Base-by-base conservation (phyloP, 2,888 invertebrate genomes). In the Timandra comae region DNA sequence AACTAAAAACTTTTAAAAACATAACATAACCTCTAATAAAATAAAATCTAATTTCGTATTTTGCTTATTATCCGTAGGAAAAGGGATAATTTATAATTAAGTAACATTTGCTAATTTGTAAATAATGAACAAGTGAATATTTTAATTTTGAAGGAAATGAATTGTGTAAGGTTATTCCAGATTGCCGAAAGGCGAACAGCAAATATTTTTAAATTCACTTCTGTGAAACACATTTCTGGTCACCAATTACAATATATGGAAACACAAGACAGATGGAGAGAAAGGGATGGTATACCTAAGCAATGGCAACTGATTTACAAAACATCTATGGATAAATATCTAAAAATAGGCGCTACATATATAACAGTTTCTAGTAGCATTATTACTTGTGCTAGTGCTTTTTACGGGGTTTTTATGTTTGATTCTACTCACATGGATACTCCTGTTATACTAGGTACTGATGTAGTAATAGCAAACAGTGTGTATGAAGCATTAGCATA, bases 271-370 rank as follows among this genome's bases (percentile, higher is more conserved):
- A 58, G 59, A 51, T 80, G 77, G 74, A 69, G 63, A 44, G 56
- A 63, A 40, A 66, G 53, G 26, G 84, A 85, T 45, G 61, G 64
- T 16, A 40, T 85, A 25, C 60, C 79, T 6, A 58, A 59, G 44
- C 49, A 59, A 11, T 85, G 76, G 73, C 61, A 81, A 22, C 45
- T 85, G 30, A 80, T 85, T 35, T 85, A 85, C 37, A 85, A 80
- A 57, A 81, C 77, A 3, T 84, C 85, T 1, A 79, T 85, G 81
- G 71, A 70, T 3, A 62, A 56, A 3, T 27, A 46, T 10, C 47
- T 84, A 2, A 79, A 79, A 22, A 71, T 56, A 43, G 33, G 63
- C 3, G 49, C 76, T 1, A 54, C 67, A 6, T 84, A 77, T 45
- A 39, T 84, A 29, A 73, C 79, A 11, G 35, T 72, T 27, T 67